phyloP scores from a whole-genome alignment of 2,113 vertebrate genomes.

The Salvelinus namaycush region DNA sequence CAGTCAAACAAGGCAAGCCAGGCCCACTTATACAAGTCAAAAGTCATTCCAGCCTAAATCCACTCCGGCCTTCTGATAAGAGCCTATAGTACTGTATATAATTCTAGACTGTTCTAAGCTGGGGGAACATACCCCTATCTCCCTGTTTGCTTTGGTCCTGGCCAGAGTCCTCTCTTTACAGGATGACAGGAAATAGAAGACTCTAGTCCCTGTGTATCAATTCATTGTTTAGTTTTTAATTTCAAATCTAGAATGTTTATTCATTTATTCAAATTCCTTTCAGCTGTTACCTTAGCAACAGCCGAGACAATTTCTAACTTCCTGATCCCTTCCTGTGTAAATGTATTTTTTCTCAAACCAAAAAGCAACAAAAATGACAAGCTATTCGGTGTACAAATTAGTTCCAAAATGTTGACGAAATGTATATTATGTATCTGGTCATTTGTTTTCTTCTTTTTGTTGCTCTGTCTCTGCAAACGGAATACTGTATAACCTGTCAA shows the following conservation, averaged over 20 bases:
- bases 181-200: no score
- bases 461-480: constrained; percentile 34
- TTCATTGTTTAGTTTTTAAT: constrained; percentile 16
- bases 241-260: constrained; percentile 8
- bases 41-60: no score
- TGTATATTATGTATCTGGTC: constrained; percentile 44
- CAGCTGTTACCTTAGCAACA: constrained; percentile 29
- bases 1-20: no score
- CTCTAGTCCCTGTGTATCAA: neutral
- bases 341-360: constrained; percentile 39
- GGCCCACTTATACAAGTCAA: no score
- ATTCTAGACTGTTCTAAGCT: neutral
- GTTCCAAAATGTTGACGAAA: constrained; percentile 31
- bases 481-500: constrained; percentile 21
- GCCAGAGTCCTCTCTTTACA: neutral
- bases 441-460: constrained; percentile 18
- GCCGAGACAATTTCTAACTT: constrained; percentile 24
- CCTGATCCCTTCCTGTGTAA: constrained; percentile 30
- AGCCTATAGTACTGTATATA: no score
- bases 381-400: constrained; percentile 57
- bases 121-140: neutral
- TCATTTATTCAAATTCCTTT: constrained; percentile 23
- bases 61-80: no score
- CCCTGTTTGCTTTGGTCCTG: constrained; percentile 16
- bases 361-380: constrained; percentile 33